These are phyloP conservation scores for Egretta garzetta DNA, from an alignment of 2,113 vertebrate genomes.

Conservation along the genomic window DNA sequence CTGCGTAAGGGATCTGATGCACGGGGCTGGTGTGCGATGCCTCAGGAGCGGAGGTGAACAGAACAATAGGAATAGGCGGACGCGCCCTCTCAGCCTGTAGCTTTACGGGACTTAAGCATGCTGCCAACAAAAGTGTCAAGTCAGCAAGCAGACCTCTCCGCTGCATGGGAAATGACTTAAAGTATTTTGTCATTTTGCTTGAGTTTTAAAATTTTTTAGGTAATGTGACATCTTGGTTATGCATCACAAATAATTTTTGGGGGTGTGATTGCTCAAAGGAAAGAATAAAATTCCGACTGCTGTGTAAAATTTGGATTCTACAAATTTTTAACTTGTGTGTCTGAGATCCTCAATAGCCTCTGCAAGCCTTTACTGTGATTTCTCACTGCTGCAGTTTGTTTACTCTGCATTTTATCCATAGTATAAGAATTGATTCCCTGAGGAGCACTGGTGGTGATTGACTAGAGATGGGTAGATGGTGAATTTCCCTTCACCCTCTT, in stretches of 20 bases:
- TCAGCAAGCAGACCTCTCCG: neutral
- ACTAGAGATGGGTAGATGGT: neutral
- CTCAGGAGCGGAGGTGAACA: neutral
- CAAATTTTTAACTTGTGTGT: neutral
- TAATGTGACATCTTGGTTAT: neutral
- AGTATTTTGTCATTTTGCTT: neutral
- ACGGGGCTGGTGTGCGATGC: fast-evolving
- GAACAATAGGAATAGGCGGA: constrained; percentile 13
- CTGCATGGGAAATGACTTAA: neutral
- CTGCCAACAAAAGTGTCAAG: neutral
- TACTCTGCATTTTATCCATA: neutral
- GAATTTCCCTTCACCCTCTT: neutral
- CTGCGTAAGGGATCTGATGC: neutral
- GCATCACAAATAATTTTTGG: neutral
- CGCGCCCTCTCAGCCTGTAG: neutral
- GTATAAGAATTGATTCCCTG: neutral
- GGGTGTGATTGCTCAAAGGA: neutral
- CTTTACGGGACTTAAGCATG: neutral
- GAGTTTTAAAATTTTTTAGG: neutral
- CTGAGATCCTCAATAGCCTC: neutral
- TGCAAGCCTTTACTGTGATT: neutral
- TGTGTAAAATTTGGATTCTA: neutral
- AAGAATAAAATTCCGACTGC: neutral
- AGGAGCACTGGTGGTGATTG: neutral
- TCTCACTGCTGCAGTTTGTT: neutral